phyloP scores from a whole-genome alignment of 2,888 invertebrate species.

The Leptinotarsa haldemani region DNA sequence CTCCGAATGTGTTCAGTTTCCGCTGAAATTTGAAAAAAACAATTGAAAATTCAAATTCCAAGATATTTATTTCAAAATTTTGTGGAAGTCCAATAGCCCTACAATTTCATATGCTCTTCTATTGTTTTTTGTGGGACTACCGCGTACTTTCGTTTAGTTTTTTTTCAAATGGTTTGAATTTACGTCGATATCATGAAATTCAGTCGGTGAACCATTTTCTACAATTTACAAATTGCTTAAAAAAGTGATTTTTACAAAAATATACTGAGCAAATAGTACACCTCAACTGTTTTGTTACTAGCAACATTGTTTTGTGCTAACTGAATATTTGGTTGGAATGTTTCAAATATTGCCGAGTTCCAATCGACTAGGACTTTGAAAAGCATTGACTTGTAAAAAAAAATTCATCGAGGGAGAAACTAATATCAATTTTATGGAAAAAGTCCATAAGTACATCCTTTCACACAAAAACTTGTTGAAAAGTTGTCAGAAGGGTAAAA shows the following conservation, averaged over 20 bases:
- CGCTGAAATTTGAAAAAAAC: conserved; percentile 11
- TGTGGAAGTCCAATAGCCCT: conserved; percentile 68
- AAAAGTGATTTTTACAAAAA: conserved; percentile 60
- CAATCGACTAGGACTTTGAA: conserved; percentile 3
- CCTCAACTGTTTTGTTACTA: conserved; percentile 54
- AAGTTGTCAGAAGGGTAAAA: too few relatives aligned
- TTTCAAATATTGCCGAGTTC: conserved; percentile 30
- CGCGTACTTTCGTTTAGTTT: conserved; percentile 44
- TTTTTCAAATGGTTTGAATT: conserved; percentile 26
- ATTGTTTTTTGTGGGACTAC: conserved; percentile 56
- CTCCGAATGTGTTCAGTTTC: too few relatives aligned
- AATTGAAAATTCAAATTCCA: conserved; percentile 55
- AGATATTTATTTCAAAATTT: conserved; percentile 67
- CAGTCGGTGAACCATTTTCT: conserved; percentile 63
- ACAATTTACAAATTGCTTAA: conserved; percentile 57
- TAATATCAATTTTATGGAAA: too few relatives aligned
- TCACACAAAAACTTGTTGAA: too few relatives aligned
- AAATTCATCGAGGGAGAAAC: background rate
- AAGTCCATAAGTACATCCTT: too few relatives aligned
- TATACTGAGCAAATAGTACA: conserved; percentile 64
- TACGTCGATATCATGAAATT: conserved; percentile 35
- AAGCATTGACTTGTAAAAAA: background rate
- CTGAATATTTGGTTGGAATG: conserved; percentile 42
- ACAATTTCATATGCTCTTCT: conserved; percentile 65
- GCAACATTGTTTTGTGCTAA: conserved; percentile 34